These are phyloP conservation scores for Gobiocypris rarus DNA, from an alignment of 2,113 vertebrate genomes.

Conservation along the genomic window DNA sequence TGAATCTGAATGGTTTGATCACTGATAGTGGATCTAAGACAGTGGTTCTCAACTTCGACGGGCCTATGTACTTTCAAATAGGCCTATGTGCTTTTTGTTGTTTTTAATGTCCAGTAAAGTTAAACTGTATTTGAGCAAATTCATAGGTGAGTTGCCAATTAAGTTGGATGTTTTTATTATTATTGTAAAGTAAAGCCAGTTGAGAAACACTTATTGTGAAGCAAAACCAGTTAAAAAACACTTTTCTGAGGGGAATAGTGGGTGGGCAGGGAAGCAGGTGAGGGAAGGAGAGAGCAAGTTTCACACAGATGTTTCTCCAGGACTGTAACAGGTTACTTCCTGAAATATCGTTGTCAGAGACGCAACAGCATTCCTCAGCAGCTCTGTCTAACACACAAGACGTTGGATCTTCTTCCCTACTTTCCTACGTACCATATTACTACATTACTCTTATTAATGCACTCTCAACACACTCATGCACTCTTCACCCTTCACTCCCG, in stretches of 20 bases:
- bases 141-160: background rate
- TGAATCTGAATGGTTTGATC: background rate
- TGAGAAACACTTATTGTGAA: background rate
- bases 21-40: background rate
- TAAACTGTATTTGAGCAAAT: background rate
- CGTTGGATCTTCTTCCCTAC: background rate
- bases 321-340: background rate
- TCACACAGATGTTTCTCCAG: slow-evolving; percentile 25
- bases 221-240: background rate
- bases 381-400: slow-evolving; percentile 6
- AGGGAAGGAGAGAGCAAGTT: background rate
- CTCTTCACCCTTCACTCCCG: background rate
- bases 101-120: background rate
- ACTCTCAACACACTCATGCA: slow-evolving; percentile 21
- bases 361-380: background rate
- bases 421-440: background rate
- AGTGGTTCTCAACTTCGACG: background rate
- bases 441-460: slow-evolving; percentile 8
- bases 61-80: background rate
- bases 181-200: background rate
- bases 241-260: background rate
- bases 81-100: background rate
- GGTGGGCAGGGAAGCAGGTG: background rate
- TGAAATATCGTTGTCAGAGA: slow-evolving; percentile 37
- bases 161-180: background rate